Base-by-base conservation (phyloP, 2,797 vertebrate species). In the Meda fulgida region DNA sequence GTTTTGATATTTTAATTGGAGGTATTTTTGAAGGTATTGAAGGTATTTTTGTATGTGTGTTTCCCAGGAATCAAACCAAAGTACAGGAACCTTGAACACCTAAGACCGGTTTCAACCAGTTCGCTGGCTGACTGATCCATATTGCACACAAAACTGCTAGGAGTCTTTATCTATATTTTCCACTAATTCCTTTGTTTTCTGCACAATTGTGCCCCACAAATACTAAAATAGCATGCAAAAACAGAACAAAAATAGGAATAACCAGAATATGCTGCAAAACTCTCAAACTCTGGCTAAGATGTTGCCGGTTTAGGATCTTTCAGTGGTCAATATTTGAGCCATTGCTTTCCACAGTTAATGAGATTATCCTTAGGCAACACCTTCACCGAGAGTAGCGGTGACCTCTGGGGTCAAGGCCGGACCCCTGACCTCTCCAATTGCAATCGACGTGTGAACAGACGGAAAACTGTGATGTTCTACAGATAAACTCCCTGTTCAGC, bases 401-500 rank as follows among this genome's bases (percentile, higher is more conserved):
- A 43, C 19, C 87, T 86, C 79, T 81, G 63, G 81, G 89, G 87
- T 88, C 85, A 85, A 26, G 53, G 75, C 46, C 88, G 89, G 91
- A 91, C 92, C 91, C 86, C 89, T 93, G 90, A 93, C 91, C 92
- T 88, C 77, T 0, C 0, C 69, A 93, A 93, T 94, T 92, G 93
- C 91, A 93, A 90, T 91, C 88, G 90, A 89, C 90, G 87, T 94
- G 90, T 85, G 90, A 94, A 89, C 92, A 94, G 92, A 93, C 92
- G 78, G 76, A 83, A 79, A 83, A 67, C 75, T 40, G 76, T 31
- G 66, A 85, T 73, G 34, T 90, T 91, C 66, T 72, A 84, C 86
- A 90, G 81, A 95, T 93, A 90, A 92, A 94, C 93, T 94, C 92
- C 91, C 93, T 85, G 31, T 92, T 89, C 93, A 92, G 92, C 94